Evolutionary conservation across 2,888 invertebrate genomes (phyloP).

Genomic region (Pterostichus madidus): DNA sequence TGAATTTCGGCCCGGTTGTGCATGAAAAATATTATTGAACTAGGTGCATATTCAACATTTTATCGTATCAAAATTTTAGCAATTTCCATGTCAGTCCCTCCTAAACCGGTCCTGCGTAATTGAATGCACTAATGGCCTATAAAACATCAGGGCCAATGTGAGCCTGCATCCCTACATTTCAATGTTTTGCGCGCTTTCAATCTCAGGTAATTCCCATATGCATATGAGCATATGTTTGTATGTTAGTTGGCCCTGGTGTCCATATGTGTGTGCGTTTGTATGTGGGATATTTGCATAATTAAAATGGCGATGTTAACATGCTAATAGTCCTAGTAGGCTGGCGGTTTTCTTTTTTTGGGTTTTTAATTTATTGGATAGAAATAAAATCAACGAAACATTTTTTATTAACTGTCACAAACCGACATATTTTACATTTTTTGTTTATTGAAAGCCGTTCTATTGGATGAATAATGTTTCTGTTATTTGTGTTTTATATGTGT

Average conservation of each 20-base stretch:
- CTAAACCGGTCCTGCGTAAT: neutral
- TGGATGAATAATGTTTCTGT: neutral
- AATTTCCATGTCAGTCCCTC: neutral
- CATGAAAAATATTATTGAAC: no score
- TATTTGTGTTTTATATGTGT: neutral
- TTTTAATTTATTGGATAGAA: slow-evolving; percentile 11
- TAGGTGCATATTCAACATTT: no score
- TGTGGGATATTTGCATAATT: slow-evolving; percentile 46
- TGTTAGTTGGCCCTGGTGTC: neutral
- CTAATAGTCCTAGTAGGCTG: slow-evolving; percentile 41
- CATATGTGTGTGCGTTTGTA: neutral
- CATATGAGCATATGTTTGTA: neutral
- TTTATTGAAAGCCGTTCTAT: slow-evolving; percentile 9
- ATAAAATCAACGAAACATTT: neutral
- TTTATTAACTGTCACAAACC: slow-evolving; percentile 13
- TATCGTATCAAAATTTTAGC: no score
- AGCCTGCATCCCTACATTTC: neutral
- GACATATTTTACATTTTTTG: neutral
- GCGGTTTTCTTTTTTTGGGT: slow-evolving; percentile 10
- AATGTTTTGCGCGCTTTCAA: slow-evolving; percentile 11
- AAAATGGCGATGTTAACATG: slow-evolving; percentile 52
- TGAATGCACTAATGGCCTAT: neutral
- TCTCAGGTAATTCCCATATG: slow-evolving; percentile 33
- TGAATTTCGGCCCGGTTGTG: no score
- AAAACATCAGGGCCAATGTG: neutral